Evolutionary conservation across 2,113 vertebrate genomes (phyloP).

Genomic region (Casuarius casuarius): DNA sequence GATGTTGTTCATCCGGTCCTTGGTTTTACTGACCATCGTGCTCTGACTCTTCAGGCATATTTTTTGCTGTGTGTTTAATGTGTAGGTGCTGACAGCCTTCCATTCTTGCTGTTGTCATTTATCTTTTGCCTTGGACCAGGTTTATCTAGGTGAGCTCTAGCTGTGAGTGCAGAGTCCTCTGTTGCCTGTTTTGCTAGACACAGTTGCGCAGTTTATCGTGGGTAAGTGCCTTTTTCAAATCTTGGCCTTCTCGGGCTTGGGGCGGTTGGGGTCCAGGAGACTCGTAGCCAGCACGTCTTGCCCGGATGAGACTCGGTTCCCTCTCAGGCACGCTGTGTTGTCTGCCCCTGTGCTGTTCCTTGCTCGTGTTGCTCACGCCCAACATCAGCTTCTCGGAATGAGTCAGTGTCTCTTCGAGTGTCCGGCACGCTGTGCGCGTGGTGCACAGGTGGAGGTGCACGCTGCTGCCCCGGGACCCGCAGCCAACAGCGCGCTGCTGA

Average conservation of each 20-base stretch:
- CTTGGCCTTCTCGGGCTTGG: not conserved
- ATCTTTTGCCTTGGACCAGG: not conserved
- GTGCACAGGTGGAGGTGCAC: not conserved
- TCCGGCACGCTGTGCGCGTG: not conserved
- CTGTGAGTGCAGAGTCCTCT: not conserved
- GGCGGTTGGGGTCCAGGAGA: not conserved
- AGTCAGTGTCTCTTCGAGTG: not conserved
- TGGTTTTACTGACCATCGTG: not conserved
- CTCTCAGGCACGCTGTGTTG: not conserved
- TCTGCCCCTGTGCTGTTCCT: not conserved
- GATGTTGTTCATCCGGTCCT: accelerated
- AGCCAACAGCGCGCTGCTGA: accelerated
- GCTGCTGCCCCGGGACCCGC: not conserved
- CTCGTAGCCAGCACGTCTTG: not conserved
- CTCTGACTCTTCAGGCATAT: not conserved
- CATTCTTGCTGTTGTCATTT: not conserved
- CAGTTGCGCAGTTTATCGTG: accelerated
- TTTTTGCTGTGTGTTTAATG: not conserved
- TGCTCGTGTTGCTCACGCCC: not conserved
- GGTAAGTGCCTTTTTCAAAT: not conserved
- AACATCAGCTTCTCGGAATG: not conserved
- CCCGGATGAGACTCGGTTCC: not conserved
- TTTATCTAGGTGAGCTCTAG: not conserved
- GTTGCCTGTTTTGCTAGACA: not conserved
- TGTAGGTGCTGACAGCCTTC: not conserved